phyloP scores from a whole-genome alignment of 2,113 vertebrate species.

The Taurulus bubalis region DNA sequence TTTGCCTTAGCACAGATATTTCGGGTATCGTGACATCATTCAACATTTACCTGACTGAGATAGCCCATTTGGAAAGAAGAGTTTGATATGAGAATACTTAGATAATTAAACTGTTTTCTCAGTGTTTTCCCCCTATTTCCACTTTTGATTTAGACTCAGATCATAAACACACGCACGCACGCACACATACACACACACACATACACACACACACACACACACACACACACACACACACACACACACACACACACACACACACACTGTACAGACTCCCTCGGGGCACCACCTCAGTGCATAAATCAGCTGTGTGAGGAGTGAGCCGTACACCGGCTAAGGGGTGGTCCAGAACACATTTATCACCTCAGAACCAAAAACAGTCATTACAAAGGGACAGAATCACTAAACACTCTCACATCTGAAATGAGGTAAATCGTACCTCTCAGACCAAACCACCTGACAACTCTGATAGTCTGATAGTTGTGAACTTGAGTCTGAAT shows the following conservation, averaged over 20 bases:
- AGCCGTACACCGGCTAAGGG: conserved; percentile 46
- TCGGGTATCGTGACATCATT: neutral
- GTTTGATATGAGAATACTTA: conserved; percentile 5
- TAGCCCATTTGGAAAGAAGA: neutral
- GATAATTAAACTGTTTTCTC: neutral
- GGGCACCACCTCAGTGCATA: conserved; percentile 42
- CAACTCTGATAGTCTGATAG: conserved; percentile 25
- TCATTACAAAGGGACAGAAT: conserved; percentile 55
- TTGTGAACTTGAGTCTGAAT: conserved; percentile 48
- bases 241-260: conserved; percentile 25
- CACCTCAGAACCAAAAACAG: conserved; percentile 60
- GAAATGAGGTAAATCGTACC: conserved; percentile 20
- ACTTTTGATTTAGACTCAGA: conserved; percentile 18
- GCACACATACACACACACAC: neutral
- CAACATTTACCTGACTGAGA: neutral
- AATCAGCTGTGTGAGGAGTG: conserved; percentile 53
- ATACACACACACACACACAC: conserved; percentile 9
- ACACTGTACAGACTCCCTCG: conserved; percentile 29
- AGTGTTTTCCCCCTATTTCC: conserved; percentile 21
- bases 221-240: conserved; percentile 27
- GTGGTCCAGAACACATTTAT: conserved; percentile 61
- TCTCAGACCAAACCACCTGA: conserved; percentile 38
- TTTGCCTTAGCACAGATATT: neutral
- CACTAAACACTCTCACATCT: conserved; percentile 48
- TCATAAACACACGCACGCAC: neutral